phyloP scores from a whole-genome alignment of 2,113 vertebrate genomes.

The Dipodomys stephensi region DNA sequence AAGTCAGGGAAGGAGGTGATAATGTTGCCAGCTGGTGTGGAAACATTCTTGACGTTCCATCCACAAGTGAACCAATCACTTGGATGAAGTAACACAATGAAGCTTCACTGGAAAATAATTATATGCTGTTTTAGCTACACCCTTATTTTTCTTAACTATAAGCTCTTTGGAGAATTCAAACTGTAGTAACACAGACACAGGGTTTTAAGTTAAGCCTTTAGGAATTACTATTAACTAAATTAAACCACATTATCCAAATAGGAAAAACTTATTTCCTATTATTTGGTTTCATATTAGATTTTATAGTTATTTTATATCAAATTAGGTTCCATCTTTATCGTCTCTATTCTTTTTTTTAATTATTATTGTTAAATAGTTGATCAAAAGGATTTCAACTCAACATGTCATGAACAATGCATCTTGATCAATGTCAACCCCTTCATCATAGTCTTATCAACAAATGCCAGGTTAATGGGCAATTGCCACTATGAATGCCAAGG shows the following conservation, averaged over 20 bases:
- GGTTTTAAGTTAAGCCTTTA: not conserved
- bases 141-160: constrained; percentile 38
- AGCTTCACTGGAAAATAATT: constrained; percentile 43
- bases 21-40: constrained; percentile 8
- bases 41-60: constrained; percentile 57
- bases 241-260: constrained; percentile 48
- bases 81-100: constrained; percentile 42
- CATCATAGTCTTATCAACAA: constrained; percentile 24
- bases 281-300: no score
- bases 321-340: not conserved
- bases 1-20: constrained; percentile 12
- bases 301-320: constrained; percentile 15
- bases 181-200: not conserved
- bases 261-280: not conserved
- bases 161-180: constrained; percentile 40
- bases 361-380: no score
- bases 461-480: not conserved
- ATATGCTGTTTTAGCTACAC: not conserved
- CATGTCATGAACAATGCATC: no score
- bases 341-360: no score
- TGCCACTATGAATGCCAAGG: not conserved
- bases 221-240: constrained; percentile 31
- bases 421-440: no score
- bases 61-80: constrained; percentile 54
- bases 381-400: no score